Percentiles rank a stretch among this genome's conserved stretches.
Conservation (phyloP, 2,113 vertebrate species). For the Ivindomyrus marchei region DNA sequence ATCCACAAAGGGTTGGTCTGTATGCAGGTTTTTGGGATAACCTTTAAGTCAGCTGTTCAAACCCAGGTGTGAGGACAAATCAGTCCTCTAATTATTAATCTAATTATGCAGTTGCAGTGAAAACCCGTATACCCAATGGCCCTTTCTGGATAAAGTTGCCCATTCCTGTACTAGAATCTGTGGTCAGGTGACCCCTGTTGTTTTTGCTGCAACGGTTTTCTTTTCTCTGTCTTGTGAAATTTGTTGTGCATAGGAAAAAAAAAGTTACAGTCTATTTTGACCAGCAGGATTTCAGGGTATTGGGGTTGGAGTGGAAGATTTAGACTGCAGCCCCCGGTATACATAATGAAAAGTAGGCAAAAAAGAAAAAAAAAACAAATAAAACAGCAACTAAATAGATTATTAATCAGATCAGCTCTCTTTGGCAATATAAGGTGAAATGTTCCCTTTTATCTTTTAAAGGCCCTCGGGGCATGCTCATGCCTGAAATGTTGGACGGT, state of each 20-base stretch:
- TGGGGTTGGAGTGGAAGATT: not conserved
- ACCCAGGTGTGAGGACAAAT: too few relatives aligned
- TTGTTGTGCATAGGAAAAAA: not conserved
- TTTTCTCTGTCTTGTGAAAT: not conserved
- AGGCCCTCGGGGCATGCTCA: not conserved
- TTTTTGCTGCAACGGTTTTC: not conserved
- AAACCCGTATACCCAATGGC: too few relatives aligned
- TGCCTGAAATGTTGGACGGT: not conserved
- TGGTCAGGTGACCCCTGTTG: not conserved
- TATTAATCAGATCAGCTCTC: not conserved
- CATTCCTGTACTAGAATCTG: not conserved
- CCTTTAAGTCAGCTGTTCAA: too few relatives aligned
- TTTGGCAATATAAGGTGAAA: not conserved
- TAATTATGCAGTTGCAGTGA: too few relatives aligned
- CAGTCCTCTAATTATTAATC: too few relatives aligned
- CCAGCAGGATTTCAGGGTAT: not conserved
- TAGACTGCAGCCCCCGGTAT: not conserved
- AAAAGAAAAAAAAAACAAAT: not conserved
- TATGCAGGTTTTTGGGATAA: too few relatives aligned
- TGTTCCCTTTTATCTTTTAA: not conserved
- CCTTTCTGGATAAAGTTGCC: too few relatives aligned
- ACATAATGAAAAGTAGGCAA: not conserved
- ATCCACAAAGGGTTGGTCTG: too few relatives aligned
- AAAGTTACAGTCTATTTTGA: too few relatives aligned
- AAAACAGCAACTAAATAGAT: not conserved